Conservation (phyloP, 2,888 invertebrate species). For the Apomyelois bistriatella region DNA sequence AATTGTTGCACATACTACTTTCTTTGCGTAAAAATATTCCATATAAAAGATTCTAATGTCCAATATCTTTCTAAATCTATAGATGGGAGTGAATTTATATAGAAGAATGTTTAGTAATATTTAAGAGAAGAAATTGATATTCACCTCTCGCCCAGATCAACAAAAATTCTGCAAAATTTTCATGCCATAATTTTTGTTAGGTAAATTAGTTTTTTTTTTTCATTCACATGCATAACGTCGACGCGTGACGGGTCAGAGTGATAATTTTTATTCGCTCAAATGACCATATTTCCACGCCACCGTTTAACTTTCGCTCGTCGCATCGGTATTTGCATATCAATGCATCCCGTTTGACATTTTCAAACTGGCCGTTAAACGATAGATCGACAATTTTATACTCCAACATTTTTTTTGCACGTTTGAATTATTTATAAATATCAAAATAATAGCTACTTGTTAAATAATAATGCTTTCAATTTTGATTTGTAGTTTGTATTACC, state of each 20-base stretch:
- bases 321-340: conserved; percentile 68
- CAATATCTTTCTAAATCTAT: too few relatives aligned
- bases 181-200: conserved; percentile 2
- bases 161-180: neutral
- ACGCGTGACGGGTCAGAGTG: conserved; percentile 30
- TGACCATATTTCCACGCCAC: conserved; percentile 57
- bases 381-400: conserved; percentile 20
- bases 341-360: conserved; percentile 52
- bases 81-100: too few relatives aligned
- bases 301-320: conserved; percentile 58
- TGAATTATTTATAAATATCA: neutral
- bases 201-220: neutral
- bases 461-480: neutral
- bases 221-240: conserved; percentile 23
- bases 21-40: too few relatives aligned
- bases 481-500: neutral
- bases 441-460: neutral
- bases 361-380: conserved; percentile 43
- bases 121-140: neutral
- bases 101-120: too few relatives aligned
- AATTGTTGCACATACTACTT: too few relatives aligned
- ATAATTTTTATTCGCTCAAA: conserved; percentile 57
- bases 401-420: neutral
- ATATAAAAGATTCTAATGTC: too few relatives aligned
- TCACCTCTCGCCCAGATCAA: neutral